Conservation (phyloP, 2,888 invertebrate genomes). For the Heteropelma amictum region DNA sequence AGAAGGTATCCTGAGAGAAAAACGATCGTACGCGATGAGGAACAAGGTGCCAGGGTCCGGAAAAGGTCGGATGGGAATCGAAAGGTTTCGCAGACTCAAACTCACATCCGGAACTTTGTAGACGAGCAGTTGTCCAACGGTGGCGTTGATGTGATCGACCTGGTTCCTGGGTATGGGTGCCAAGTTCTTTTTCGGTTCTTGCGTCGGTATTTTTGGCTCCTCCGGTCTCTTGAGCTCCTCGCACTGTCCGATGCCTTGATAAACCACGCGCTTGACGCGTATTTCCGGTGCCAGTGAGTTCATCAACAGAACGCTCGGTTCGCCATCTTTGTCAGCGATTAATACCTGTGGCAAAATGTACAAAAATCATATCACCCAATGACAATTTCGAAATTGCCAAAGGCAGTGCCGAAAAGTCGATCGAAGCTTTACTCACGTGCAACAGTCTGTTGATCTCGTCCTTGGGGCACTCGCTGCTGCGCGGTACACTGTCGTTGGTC, state of each 20-base stretch:
- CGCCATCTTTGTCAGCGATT: constrained; percentile 80
- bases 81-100: neutral
- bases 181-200: constrained; percentile 79
- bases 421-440: constrained; percentile 79
- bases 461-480: constrained; percentile 86
- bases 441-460: constrained; percentile 85
- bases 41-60: no score
- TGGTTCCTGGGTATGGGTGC: constrained; percentile 90
- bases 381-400: neutral
- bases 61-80: neutral
- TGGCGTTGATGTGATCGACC: constrained; percentile 90
- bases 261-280: constrained; percentile 82
- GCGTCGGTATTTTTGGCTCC: constrained; percentile 74
- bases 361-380: constrained; percentile 68
- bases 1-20: constrained; percentile 94
- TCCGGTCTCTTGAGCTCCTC: constrained; percentile 79
- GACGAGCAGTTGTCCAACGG: constrained; percentile 88
- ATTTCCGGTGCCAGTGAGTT: constrained; percentile 84
- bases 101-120: constrained; percentile 89
- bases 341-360: constrained; percentile 77
- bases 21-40: constrained; percentile 55
- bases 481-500: constrained; percentile 92
- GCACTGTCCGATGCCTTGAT: constrained; percentile 85
- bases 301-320: constrained; percentile 81
- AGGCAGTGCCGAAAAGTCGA: neutral